Base-by-base conservation (phyloP, 92 coral and sea anemone species). In the Porites cylindrica region DNA sequence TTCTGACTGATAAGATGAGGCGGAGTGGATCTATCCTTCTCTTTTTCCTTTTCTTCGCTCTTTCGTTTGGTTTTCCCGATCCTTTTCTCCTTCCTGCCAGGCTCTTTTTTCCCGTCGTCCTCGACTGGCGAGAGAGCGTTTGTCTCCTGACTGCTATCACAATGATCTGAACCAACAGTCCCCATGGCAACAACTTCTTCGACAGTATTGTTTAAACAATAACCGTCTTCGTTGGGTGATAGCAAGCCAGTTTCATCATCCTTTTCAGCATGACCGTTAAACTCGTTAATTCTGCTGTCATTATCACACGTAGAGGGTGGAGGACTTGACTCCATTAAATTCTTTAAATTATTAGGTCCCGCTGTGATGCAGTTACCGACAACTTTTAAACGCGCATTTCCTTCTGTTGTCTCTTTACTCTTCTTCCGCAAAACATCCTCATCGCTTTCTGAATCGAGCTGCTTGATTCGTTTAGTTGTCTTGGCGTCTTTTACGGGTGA, bases 1-100 rank as follows among this genome's bases (percentile, higher is more conserved):
- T 97, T 93, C 83, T 97, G 98, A 60, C 98, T 94, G 68, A 95
- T 92, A 54, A 95, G 80, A 83, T 95, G 96, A 51, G 98, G 98
- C 7, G 98, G 98, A 12, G 98, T 95, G 29, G 98, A 85, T 59
- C 98, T 92, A 59, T 95, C 98, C 62, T 76, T 92, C 11, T 90
- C 99, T 70, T 86, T 93, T 1, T 92, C 95, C 50, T 93, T 91
- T 51, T 91, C 95, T 10, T 95, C 96, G 43, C 90, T 89, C 70
- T 92, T 89, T 69, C 94, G 80, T 78, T 95, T 93, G 59, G 90
- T 62, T 93, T 75, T 64, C 89, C 93, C 98, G 68, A 93, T 82
- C 59, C 96, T 86, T 59, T 88, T 95, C 21, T 95, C 98, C 61
- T 88, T 95, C 74, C 88, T 76, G 26, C 78, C 91, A 67, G 77